Percentiles rank a stretch among this genome's conserved stretches.
These are phyloP conservation scores for Euplexia lucipara DNA, from an alignment of 2,888 invertebrate species.

Conservation along the genomic window DNA sequence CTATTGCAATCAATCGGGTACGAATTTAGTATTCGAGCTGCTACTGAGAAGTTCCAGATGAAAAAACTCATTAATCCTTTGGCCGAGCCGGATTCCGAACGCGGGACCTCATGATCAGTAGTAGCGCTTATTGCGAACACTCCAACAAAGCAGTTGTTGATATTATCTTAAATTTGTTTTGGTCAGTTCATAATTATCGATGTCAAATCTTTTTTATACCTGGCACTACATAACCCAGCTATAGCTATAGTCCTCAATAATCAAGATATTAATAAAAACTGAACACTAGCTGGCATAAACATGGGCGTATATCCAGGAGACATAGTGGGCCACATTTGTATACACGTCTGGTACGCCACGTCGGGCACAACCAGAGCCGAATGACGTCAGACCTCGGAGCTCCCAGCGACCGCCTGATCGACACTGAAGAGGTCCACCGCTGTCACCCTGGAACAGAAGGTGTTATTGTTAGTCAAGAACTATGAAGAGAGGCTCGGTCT, in stretches of 20 bases:
- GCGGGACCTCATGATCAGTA: no score
- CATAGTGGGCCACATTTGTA: constrained; percentile 95
- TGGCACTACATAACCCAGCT: neutral
- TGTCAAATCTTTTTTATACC: no score
- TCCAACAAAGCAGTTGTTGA: no score
- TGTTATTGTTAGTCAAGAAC: neutral
- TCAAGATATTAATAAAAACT: neutral
- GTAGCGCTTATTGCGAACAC: no score
- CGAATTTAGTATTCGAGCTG: no score
- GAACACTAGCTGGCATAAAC: constrained; percentile 78
- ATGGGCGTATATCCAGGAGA: constrained; percentile 94
- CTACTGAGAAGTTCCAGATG: no score
- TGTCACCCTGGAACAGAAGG: constrained; percentile 93
- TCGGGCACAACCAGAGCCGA: constrained; percentile 97
- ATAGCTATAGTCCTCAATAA: neutral
- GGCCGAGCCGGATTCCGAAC: no score
- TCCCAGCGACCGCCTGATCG: constrained; percentile 96
- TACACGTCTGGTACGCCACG: constrained; percentile 97
- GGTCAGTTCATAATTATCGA: no score
- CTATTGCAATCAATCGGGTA: no score
- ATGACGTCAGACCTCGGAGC: constrained; percentile 96
- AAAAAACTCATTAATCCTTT: no score
- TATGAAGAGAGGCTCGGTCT: neutral
- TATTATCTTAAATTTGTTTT: no score
- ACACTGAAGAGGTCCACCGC: constrained; percentile 97